Percentiles rank a stretch among this genome's conserved stretches.
These are phyloP conservation scores for Ichneumon xanthorius DNA, from an alignment of 2,888 invertebrate species.

Conservation along the genomic window DNA sequence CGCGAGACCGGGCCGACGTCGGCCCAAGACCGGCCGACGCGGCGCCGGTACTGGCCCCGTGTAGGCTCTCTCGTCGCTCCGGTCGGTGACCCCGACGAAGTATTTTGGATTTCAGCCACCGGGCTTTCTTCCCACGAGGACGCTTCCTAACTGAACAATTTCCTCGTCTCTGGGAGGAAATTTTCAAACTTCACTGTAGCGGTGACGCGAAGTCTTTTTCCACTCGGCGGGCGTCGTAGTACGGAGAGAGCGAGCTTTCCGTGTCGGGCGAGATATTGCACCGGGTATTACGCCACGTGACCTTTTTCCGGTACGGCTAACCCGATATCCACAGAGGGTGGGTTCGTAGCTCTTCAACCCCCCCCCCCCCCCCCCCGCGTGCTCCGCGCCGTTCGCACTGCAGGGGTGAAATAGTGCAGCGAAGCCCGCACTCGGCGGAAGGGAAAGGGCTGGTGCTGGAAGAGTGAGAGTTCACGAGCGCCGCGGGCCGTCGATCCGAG, in stretches of 20 bases:
- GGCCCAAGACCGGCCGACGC: too few relatives aligned
- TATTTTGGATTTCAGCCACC: slow-evolving; percentile 8
- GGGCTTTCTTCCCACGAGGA: background rate
- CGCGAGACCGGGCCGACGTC: too few relatives aligned
- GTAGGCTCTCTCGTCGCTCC: background rate
- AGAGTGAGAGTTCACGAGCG: slow-evolving; percentile 56
- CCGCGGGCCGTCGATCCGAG: slow-evolving; percentile 50
- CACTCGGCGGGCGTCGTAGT: background rate
- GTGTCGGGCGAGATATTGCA: slow-evolving; percentile 52
- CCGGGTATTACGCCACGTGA: slow-evolving; percentile 50
- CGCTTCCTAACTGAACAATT: background rate
- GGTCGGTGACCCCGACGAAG: background rate
- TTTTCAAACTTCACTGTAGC: background rate
- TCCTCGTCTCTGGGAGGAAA: background rate
- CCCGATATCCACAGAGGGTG: slow-evolving; percentile 45
- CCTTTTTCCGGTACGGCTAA: slow-evolving; percentile 44
- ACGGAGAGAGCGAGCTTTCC: slow-evolving; percentile 20
- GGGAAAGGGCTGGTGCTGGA: background rate
- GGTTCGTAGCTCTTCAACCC: background rate
- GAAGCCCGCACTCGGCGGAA: slow-evolving; percentile 20
- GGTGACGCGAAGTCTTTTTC: slow-evolving; percentile 5
- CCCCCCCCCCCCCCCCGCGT: background rate
- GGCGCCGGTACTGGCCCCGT: too few relatives aligned
- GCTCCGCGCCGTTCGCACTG: slow-evolving; percentile 7
- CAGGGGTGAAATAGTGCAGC: slow-evolving; percentile 54